Evolutionary conservation across 2,797 vertebrate species (phyloP), one percentile per base, ranked within the genome.

Genomic region (Todus mexicanus): DNA sequence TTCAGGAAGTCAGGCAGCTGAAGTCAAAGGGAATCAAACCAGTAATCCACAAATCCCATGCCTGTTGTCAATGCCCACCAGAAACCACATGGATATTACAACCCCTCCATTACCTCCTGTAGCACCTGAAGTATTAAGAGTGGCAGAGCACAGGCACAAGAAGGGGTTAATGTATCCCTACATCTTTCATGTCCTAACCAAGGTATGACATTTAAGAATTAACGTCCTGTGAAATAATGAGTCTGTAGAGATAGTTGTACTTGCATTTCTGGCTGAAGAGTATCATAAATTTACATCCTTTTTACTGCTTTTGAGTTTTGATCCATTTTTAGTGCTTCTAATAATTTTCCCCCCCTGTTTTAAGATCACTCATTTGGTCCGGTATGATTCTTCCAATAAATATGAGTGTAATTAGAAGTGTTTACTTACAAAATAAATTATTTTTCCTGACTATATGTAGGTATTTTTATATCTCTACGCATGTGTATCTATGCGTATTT

Each of bases 61-160:
- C 87, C 98, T 99, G 87, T 97, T 99, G 91, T 99, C 99, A 69
- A 99, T 99, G 99, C 98, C 99, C 86, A 99, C 98, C 75, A 98
- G 99, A 96, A 99, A 98, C 97, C 99, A 99, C 97, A 99, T 99
- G 99, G 99, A 99, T 97, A 98, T 99, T 95, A 99, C 99, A 66
- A 99, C 98, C 71, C 99, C 99, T 21, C 98, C 99, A 79, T 98
- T 99, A 96, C 99, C 99, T 82, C 97, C 97, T 1, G 98, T 99
- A 64, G 98, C 99, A 75, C 98, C 98, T 6, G 99, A 99, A 98
- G 99, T 99, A 95, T 98, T 99, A 94, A 97, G 99, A 97, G 99
- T 99, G 90, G 99, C 98, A 5, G 98, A 99, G 96, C 99, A 99
- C 97, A 98, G 99, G 94, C 99, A 99, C 98, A 99, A 98, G 97